Conservation (phyloP, 2,888 invertebrate genomes). For the Cosmopolites sordidus region DNA sequence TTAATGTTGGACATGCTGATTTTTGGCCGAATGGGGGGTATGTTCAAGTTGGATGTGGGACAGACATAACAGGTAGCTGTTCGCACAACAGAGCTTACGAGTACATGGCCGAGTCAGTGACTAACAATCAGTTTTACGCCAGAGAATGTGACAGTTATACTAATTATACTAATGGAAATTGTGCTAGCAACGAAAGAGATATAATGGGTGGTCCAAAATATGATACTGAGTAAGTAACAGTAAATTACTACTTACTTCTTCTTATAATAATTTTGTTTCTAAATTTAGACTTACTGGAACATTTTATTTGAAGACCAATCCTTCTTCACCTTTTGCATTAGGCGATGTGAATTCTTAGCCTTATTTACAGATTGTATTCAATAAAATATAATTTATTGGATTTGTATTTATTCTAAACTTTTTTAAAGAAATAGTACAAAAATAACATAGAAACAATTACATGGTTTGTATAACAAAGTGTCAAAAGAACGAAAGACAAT, state of each 20-base stretch:
- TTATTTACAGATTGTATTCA: background rate
- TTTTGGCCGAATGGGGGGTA: conserved; percentile 28
- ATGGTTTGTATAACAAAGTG: no score
- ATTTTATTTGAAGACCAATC: conserved; percentile 59
- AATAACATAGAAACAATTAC: no score
- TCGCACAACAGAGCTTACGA: conserved; percentile 47
- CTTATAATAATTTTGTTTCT: no score
- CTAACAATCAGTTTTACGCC: conserved; percentile 24
- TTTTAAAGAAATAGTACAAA: no score
- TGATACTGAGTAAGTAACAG: conserved; percentile 22
- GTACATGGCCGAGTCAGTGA: conserved; percentile 49
- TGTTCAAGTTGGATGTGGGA: conserved; percentile 24
- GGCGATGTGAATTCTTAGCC: conserved; percentile 11
- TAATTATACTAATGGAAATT: conserved; percentile 19
- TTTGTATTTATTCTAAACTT: no score
- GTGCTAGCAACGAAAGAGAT: conserved; percentile 13
- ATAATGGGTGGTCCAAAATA: conserved; percentile 29
- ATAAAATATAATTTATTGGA: no score
- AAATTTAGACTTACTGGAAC: conserved; percentile 51
- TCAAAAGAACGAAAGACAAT: no score
- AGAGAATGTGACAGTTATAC: conserved; percentile 24
- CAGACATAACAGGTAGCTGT: conserved; percentile 42
- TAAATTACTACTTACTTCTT: no score
- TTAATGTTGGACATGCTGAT: conserved; percentile 17
- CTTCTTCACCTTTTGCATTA: conserved; percentile 50